Percentiles rank a stretch among this genome's conserved stretches.
phyloP scores from a whole-genome alignment of 2,797 vertebrate genomes.

The Leucoraja ocellata region DNA sequence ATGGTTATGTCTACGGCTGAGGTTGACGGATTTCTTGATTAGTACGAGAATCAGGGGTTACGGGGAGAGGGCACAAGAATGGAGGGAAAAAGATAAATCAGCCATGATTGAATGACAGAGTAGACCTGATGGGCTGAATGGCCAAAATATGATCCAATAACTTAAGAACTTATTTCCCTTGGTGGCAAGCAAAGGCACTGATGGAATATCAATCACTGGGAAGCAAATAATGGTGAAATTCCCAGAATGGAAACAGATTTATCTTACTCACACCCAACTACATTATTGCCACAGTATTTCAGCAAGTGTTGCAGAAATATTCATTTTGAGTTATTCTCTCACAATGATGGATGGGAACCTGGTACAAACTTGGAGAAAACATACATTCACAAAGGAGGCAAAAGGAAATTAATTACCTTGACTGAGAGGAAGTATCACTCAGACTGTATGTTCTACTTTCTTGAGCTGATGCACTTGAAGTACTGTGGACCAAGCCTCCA shows the following conservation, averaged over 20 bases:
- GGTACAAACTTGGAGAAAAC: background rate
- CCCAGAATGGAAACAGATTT: background rate
- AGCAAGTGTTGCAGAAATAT: background rate
- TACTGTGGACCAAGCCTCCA: constrained; percentile 42
- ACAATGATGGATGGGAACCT: constrained; percentile 49
- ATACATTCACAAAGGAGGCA: background rate
- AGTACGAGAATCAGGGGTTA: too few species aligned
- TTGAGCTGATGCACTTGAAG: constrained; percentile 63
- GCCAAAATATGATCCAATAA: background rate
- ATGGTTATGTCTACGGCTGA: too few species aligned
- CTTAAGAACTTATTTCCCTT: too few species aligned
- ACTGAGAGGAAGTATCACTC: constrained; percentile 73
- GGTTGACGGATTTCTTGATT: too few species aligned
- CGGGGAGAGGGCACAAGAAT: too few species aligned
- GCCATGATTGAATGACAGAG: too few species aligned
- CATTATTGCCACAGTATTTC: background rate
- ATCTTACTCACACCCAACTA: background rate
- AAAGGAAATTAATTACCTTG: constrained; percentile 63
- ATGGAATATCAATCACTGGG: background rate
- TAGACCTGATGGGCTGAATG: background rate
- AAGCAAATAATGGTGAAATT: background rate
- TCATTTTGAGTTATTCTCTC: background rate
- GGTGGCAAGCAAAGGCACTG: background rate
- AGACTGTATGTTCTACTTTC: constrained; percentile 71
- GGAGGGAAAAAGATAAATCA: too few species aligned